Evolutionary conservation across 2,888 invertebrate species (phyloP).

Genomic region (Proisotoma minuta): DNA sequence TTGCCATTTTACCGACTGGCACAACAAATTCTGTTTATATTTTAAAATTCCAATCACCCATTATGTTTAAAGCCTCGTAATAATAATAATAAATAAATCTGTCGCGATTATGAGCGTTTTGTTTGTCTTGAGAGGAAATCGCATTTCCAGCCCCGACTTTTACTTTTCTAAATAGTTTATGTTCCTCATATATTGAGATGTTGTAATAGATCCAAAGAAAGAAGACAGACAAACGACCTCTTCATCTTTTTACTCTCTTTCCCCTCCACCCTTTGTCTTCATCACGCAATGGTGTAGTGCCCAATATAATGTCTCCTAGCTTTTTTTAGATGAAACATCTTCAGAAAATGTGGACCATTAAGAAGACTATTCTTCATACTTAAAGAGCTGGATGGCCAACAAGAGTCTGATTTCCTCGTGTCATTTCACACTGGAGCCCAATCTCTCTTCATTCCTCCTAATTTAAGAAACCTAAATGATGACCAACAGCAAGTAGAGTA

Average conservation of each 20-base stretch:
- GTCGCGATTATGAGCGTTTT: too few species aligned
- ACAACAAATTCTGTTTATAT: too few species aligned
- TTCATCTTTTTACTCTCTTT: neutral
- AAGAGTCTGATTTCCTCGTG: neutral
- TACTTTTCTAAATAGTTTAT: too few species aligned
- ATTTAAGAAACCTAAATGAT: too few species aligned
- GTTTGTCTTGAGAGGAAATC: too few species aligned
- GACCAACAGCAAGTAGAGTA: neutral
- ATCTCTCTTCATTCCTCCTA: slow-evolving; percentile 9
- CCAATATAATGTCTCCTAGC: too few species aligned
- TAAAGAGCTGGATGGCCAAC: slow-evolving; percentile 5
- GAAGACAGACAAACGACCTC: slow-evolving; percentile 6
- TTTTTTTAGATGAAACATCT: neutral
- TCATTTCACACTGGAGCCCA: neutral
- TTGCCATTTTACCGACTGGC: too few species aligned
- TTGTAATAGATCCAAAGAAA: slow-evolving; percentile 8
- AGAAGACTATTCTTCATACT: slow-evolving; percentile 4
- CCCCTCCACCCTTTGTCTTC: neutral
- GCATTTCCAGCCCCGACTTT: too few species aligned
- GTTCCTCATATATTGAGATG: slow-evolving; percentile 4
- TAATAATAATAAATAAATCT: too few species aligned
- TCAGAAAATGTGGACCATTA: neutral
- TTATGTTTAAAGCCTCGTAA: too few species aligned
- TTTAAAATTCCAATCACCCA: too few species aligned
- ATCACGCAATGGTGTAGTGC: too few species aligned